Base-by-base conservation (phyloP, 2,113 vertebrate species). In the Scomber japonicus region DNA sequence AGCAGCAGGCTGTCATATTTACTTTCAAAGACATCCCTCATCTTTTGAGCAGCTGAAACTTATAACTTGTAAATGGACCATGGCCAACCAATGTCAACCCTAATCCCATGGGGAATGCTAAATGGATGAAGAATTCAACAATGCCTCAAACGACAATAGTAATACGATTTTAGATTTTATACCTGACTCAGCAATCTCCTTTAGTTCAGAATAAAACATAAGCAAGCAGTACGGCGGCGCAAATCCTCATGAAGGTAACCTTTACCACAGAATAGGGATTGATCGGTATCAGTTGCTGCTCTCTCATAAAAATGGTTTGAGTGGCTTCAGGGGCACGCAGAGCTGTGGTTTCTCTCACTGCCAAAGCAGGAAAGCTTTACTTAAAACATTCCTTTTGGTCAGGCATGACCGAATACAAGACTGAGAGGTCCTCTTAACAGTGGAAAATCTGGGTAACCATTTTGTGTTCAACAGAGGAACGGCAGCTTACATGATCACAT, bases 391-490 rank as follows among this genome's bases (percentile, higher is more conserved):
- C 53, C 51, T 46, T 57, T 70, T 46, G 31, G 57, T 82, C 74
- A 50, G 72, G 73, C 69, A 55, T 68, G 66, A 68, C 24, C 48
- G 24, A 62, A 68, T 44, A 66, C 49, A 57, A 27, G 27, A 57
- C 59, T 59, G 49, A 82, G 21, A 63, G 48, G 57, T 51, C 24
- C 2, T 70, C 68, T 72, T 73, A 78, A 88, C 69, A 73, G 81
- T 68, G 83, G 81, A 91, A 90, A 90, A 89, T 65, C 62, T 60
- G 24, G 31, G 67, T 76, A 88, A 85, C 49, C 40, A 30, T 64
- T 61, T 35, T 53, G n/a, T 71, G 49, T 50, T 80, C 31, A 40
- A 35, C 50, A 56, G 44, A 67, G 11, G 59, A 79, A 53, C 82
- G 65, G 69, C 44, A 66, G 61, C 63, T 54, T 12, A 54, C 19